Base-by-base conservation (phyloP, 2,113 vertebrate species). In the Elanus axillaris region DNA sequence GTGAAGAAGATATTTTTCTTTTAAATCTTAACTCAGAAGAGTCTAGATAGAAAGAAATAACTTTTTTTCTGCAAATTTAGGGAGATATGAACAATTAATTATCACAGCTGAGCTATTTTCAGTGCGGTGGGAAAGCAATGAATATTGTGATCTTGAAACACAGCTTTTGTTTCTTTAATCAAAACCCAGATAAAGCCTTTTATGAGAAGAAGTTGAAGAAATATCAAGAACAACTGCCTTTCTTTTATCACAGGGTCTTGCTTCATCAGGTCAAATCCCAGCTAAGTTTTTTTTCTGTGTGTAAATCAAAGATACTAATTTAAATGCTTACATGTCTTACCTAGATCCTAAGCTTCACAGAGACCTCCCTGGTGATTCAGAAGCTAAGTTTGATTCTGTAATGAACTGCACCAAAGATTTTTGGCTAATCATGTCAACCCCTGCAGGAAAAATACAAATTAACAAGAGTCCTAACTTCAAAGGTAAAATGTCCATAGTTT, bases 381-480 rank as follows among this genome's bases (percentile, higher is more conserved):
- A 77, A 67, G 45, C 9, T 63, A 36, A 48, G 23, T 63, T 60
- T 90, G 72, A 92, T 67, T 86, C 93, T 71, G 15, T 93, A 87
- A 95, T 71, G 47, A 88, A 81, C 52, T 40, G 2, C 43, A 81
- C 74, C 55, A 63, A 86, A 95, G 50, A 74, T 63, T 86, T 93
- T 88, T 74, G 52, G 16, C 43, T 86, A 86, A 92, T 93, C 60
- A 77, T 23, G 14, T 68, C 72, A 86, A 67, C 9, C 56, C 55
- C 86, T 74, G 29, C 55, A 92, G 88, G 68, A 92, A 96, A 93
- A 80, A 31, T 58, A 80, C 43, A 87, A 96, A 91, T 84, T 95
- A 88, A 59, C 43, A 45, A 11, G 8, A 80, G 13, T 81, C 23
- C 42, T 74, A 66, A 63, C 93, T 95, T 96, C 86, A 89, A 94